Evolutionary conservation across 1,140 invertebrate species (phyloP).

Genomic region (Calephelis virginiensis): DNA sequence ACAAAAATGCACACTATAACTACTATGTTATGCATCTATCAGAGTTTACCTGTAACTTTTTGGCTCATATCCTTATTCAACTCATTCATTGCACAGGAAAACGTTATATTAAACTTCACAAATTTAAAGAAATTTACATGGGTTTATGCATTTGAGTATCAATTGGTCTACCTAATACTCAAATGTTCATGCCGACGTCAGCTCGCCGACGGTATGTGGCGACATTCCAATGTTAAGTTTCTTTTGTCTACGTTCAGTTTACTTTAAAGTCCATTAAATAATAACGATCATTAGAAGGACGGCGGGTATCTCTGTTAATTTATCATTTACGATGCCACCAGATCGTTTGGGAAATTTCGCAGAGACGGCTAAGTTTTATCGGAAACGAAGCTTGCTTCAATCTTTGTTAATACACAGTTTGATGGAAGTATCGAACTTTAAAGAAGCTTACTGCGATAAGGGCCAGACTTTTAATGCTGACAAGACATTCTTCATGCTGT

Average conservation of each 20-base stretch:
- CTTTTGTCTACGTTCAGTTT: constrained; percentile 11
- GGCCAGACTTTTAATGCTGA: constrained; percentile 12
- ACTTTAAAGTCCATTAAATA: constrained; percentile 52
- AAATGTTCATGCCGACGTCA: too few relatives aligned
- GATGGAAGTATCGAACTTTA: constrained; percentile 29
- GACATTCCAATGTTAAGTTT: not conserved
- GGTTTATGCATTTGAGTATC: too few relatives aligned
- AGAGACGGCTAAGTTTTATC: constrained; percentile 57
- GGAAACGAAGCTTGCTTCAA: constrained; percentile 34
- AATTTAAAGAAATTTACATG: too few relatives aligned
- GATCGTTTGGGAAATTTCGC: constrained; percentile 48
- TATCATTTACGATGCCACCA: constrained; percentile 52
- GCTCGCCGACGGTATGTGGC: too few relatives aligned
- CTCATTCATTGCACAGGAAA: too few relatives aligned
- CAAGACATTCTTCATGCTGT: constrained; percentile 5
- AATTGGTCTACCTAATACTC: too few relatives aligned
- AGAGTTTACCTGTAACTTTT: too few relatives aligned
- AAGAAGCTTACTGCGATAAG: constrained; percentile 17
- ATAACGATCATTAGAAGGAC: constrained; percentile 18
- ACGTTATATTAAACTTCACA: too few relatives aligned
- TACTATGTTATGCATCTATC: too few relatives aligned
- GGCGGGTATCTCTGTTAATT: constrained; percentile 59
- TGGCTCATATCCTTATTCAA: too few relatives aligned
- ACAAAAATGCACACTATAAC: too few relatives aligned
- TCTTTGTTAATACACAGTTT: constrained; percentile 43